Base-by-base conservation (phyloP, 2,888 invertebrate genomes). In the Nemurella pictetii region DNA sequence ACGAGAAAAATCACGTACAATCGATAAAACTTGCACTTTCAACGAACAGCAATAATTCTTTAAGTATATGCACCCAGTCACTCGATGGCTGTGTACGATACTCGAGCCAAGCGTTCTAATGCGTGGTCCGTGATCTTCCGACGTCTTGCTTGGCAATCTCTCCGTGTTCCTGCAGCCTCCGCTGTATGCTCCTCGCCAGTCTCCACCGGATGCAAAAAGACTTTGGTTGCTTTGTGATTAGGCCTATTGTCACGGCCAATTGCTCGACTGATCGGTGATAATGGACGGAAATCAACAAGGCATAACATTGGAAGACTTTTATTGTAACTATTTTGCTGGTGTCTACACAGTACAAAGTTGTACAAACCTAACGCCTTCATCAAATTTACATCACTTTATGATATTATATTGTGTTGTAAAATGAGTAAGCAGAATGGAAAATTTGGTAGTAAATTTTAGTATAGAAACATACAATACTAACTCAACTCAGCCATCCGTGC, bases 201-300 rank as follows among this genome's bases (percentile, higher is more conserved):
- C 7, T 26, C 25, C 75, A 75, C 75, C 75, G 75, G 75, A 28
- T 75, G 75, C 28, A 20, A 27, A 75, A 26, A 26, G n/a, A 12
- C 75, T 75, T 75, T 9, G 12, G 7, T 75, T 28, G 75, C 75
- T 27, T 27, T 28, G 75, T 26, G 28, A 75, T 28, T 75, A 75
- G 75, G 80, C 80, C 80, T 81, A 20, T n/a, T 81, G 26, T 81
- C 75, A 81, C 80, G 80, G 36, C 36, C 80, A 81, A 81, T 81
- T 81, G 80, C 80, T 35, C 3, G n/a, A 30, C n/a, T 81, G 80
- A 35, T 81, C 35, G 35, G 7, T 36, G 80, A 35, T 81, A 81
- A 30, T 81, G 32, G 80, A 35, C 32, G 80, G 26, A 35, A 81
- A 81, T 30, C 26, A 81, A 81, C 75, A 27, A 75, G 75, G 75